phyloP scores from a whole-genome alignment of 2,113 vertebrate genomes.

The Cacatua alba region DNA sequence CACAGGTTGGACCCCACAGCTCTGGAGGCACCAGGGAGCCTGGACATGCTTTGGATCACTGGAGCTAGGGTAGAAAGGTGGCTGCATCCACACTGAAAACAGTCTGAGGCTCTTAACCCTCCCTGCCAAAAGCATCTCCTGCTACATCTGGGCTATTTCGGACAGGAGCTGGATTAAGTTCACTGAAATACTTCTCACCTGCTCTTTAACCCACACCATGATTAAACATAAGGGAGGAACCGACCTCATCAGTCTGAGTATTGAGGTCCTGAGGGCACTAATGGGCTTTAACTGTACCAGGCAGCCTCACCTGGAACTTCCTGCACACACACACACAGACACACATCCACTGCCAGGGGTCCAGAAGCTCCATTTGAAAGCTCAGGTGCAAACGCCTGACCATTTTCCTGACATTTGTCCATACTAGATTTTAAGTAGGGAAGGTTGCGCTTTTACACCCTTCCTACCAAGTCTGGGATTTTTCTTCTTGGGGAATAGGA shows the following conservation, averaged over 20 bases:
- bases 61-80: neutral
- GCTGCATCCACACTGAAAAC: rapidly evolving
- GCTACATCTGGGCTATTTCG: neutral
- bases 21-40: neutral
- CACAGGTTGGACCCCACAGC: neutral
- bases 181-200: neutral
- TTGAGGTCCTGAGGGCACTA: rapidly evolving
- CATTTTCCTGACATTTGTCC: neutral
- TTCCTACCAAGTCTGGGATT: rapidly evolving
- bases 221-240: neutral
- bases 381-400: neutral
- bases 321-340: no score
- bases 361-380: neutral
- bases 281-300: neutral
- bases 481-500: rapidly evolving
- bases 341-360: rapidly evolving
- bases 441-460: rapidly evolving
- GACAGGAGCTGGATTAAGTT: neutral
- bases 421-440: neutral
- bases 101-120: neutral
- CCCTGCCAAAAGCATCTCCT: neutral
- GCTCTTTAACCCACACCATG: neutral
- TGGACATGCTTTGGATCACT: neutral
- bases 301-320: neutral
- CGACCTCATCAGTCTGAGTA: neutral